These are phyloP conservation scores for Eucriotettix oculatus DNA, from an alignment of 2,888 invertebrate species.

Conservation along the genomic window DNA sequence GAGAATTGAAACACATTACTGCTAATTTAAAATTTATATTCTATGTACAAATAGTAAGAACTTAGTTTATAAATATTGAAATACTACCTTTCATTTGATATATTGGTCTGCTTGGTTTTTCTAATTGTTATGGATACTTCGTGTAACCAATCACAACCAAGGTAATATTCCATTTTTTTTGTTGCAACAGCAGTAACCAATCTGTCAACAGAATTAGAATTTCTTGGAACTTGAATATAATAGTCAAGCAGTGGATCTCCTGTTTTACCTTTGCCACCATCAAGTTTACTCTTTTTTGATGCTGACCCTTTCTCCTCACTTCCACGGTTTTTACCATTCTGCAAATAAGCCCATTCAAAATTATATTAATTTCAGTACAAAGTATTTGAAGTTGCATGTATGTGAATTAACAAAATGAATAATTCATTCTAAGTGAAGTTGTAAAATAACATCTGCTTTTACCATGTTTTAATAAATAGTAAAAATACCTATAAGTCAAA, in stretches of 20 bases:
- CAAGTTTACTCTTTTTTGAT: constrained; percentile 24
- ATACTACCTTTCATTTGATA: constrained; percentile 44
- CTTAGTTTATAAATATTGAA: not conserved
- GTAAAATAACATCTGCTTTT: too few species aligned
- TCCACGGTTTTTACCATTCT: constrained; percentile 3
- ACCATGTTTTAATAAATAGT: too few species aligned
- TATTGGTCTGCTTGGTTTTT: constrained; percentile 49
- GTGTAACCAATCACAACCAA: constrained; percentile 82
- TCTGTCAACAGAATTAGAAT: constrained; percentile 14
- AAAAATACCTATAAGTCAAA: too few species aligned
- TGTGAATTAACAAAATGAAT: too few species aligned
- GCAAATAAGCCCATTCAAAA: not conserved
- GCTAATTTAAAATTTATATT: too few species aligned
- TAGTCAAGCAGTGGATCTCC: constrained; percentile 6
- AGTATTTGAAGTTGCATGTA: too few species aligned
- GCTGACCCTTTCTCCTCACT: constrained; percentile 10
- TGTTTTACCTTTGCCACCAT: constrained; percentile 5
- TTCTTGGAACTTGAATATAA: constrained; percentile 5
- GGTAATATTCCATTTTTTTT: constrained; percentile 25
- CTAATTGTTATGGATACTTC: constrained; percentile 80
- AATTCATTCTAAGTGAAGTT: too few species aligned
- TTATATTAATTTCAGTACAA: too few species aligned
- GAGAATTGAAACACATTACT: too few species aligned
- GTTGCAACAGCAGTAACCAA: constrained; percentile 23
- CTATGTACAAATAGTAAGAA: too few species aligned